These are phyloP conservation scores for Hozukius guyotensis DNA, from an alignment of 2,797 vertebrate genomes.

Conservation along the genomic window DNA sequence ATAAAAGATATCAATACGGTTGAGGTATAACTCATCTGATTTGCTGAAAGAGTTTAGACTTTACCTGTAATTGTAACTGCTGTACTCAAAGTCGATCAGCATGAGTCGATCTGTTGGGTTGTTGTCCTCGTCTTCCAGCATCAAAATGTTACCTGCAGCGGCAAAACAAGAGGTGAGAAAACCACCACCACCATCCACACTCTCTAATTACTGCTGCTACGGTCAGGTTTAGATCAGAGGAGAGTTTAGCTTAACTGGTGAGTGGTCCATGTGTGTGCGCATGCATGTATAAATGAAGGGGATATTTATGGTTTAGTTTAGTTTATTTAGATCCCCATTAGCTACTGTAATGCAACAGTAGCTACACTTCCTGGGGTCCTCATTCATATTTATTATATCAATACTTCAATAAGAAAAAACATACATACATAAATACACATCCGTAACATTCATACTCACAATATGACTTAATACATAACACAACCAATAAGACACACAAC, in stretches of 20 bases:
- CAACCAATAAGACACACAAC: no score
- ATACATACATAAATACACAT: no score
- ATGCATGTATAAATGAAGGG: no score
- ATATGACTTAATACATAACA: no score
- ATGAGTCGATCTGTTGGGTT: conserved; percentile 84
- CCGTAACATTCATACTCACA: no score
- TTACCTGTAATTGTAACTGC: conserved; percentile 97
- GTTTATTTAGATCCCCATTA: no score
- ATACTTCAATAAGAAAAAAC: no score
- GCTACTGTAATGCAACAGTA: no score
- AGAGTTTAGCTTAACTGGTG: neutral
- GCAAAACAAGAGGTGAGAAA: conserved; percentile 4
- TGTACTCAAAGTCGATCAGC: conserved; percentile 98
- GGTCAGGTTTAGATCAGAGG: neutral
- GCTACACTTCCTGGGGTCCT: no score
- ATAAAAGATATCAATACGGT: neutral
- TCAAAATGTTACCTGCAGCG: conserved; percentile 89
- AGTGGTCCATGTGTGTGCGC: no score
- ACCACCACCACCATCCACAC: neutral
- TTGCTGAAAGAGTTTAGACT: neutral
- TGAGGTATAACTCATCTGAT: neutral
- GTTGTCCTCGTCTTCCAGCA: conserved; percentile 77
- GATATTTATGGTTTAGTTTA: neutral
- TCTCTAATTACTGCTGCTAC: neutral
- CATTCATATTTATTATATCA: no score